These are phyloP conservation scores for Acleris literana DNA, from an alignment of 2,888 invertebrate species.

Conservation along the genomic window DNA sequence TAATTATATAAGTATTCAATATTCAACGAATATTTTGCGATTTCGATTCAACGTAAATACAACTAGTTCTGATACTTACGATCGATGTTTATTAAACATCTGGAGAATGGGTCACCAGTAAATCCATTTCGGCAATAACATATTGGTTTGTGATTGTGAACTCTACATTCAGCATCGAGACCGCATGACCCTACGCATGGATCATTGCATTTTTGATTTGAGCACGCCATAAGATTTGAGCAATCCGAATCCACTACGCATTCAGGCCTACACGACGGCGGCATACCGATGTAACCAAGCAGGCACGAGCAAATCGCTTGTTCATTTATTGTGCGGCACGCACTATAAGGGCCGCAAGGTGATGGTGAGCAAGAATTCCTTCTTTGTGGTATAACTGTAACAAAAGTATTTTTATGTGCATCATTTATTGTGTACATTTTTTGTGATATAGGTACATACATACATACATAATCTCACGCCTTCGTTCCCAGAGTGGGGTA, in stretches of 20 bases:
- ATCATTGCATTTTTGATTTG: constrained; percentile 90
- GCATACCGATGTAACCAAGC: constrained; percentile 89
- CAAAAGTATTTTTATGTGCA: background rate
- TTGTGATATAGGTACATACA: too few relatives aligned
- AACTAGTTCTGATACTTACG: constrained; percentile 54
- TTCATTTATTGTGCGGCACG: constrained; percentile 83
- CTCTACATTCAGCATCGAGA: constrained; percentile 88
- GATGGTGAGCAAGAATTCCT: constrained; percentile 86
- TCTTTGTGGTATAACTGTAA: constrained; percentile 54
- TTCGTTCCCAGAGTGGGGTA: too few relatives aligned
- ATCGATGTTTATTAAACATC: constrained; percentile 75
- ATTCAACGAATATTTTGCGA: background rate
- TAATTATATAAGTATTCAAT: constrained; percentile 2
- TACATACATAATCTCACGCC: too few relatives aligned
- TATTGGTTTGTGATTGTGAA: constrained; percentile 93
- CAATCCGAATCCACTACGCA: constrained; percentile 93
- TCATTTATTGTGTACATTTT: too few relatives aligned
- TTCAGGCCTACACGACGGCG: constrained; percentile 91
- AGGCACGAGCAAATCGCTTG: constrained; percentile 89
- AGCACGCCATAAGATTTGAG: constrained; percentile 88
- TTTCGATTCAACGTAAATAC: background rate
- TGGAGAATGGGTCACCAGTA: constrained; percentile 92
- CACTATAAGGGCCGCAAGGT: constrained; percentile 91
- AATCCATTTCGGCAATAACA: constrained; percentile 89
- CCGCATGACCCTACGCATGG: constrained; percentile 93